A percentile compares a stretch with the other conserved stretches of the same genome.
Conservation (phyloP, 2,113 vertebrate genomes). For the Halichoeres trimaculatus region DNA sequence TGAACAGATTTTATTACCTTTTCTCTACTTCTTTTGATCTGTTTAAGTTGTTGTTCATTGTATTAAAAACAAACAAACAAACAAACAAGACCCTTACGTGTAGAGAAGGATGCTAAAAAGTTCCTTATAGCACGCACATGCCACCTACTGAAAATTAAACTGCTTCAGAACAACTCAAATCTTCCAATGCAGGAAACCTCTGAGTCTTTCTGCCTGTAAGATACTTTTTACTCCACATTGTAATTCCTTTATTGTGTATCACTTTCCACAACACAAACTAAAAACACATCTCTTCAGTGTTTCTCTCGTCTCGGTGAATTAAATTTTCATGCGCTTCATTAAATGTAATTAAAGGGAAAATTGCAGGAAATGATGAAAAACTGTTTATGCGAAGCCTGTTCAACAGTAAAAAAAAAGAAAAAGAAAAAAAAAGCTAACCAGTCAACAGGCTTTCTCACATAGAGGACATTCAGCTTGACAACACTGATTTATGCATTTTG, state of each 20-base stretch:
- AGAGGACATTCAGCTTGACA: neutral
- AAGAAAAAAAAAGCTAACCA: neutral
- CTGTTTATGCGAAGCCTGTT: neutral
- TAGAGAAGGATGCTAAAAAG: neutral
- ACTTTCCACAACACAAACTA: neutral
- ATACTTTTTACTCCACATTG: neutral
- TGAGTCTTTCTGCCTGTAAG: neutral
- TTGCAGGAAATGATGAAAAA: neutral
- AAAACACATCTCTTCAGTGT: neutral
- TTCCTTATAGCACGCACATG: neutral
- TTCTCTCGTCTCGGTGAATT: neutral
- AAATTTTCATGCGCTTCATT: conserved; percentile 1
- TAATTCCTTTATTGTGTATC: neutral
- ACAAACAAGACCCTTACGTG: neutral
- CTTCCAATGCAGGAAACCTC: neutral
- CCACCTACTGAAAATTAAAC: neutral
- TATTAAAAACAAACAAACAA: too few relatives aligned
- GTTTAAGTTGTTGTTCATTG: too few relatives aligned
- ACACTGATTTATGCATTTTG: conserved; percentile 41
- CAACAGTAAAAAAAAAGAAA: too few relatives aligned
- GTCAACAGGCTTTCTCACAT: neutral
- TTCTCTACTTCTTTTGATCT: too few relatives aligned
- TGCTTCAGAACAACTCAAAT: neutral
- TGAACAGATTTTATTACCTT: too few relatives aligned
- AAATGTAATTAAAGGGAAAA: neutral